Percentiles rank a stretch among this genome's conserved stretches.
Evolutionary conservation across 2,113 vertebrate genomes (phyloP).

Genomic region (Cryptomyrus ogoouensis): DNA sequence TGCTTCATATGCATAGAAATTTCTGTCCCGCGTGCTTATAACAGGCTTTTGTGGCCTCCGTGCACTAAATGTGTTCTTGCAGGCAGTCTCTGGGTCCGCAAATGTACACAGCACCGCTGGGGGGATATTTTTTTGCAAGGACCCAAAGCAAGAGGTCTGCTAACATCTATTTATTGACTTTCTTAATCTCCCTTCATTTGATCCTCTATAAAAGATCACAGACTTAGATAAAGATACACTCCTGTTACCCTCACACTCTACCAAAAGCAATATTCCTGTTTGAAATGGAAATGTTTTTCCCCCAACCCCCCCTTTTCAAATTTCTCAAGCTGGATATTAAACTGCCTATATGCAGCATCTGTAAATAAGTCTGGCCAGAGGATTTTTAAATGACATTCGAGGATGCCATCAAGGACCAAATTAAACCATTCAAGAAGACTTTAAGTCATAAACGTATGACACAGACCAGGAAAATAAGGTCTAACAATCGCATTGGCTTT

Average conservation of each 20-base stretch:
- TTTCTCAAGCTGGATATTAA: constrained; percentile 8
- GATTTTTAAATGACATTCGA: not conserved
- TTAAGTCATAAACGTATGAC: not conserved
- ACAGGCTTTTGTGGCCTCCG: not conserved
- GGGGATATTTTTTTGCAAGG: not conserved
- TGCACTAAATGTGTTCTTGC: not conserved
- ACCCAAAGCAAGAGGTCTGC: not conserved
- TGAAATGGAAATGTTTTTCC: constrained; percentile 8
- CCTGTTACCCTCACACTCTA: not conserved
- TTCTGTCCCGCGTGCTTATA: not conserved
- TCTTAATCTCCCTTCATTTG: not conserved
- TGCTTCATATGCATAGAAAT: not conserved
- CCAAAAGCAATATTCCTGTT: constrained; percentile 8
- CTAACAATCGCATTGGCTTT: not conserved
- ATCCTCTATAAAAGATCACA: constrained; percentile 1
- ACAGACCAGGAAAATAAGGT: not conserved
- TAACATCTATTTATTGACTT: constrained; percentile 10
- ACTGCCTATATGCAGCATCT: not conserved
- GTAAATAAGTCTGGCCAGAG: not conserved
- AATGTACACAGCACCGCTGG: too few species aligned
- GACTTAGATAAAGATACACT: constrained; percentile 6
- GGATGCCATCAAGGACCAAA: not conserved
- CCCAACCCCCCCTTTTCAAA: not conserved
- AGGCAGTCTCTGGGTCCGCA: not conserved
- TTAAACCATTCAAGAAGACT: not conserved